Evolutionary conservation across 2,113 vertebrate species (phyloP).

Genomic region (Toxotes jaculatrix): DNA sequence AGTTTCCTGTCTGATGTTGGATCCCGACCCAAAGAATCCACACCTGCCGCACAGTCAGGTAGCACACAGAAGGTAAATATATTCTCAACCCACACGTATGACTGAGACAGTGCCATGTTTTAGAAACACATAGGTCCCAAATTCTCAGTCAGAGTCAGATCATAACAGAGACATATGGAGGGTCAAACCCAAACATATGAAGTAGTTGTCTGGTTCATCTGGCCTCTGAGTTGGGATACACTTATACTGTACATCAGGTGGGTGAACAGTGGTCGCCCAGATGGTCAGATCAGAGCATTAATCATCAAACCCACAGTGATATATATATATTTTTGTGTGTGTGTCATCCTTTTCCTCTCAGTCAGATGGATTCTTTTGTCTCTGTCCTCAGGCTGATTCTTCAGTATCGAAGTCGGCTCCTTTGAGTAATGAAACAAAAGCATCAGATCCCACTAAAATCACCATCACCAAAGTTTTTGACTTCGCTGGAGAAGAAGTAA

Average conservation of each 20-base stretch:
- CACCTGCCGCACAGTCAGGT: background rate
- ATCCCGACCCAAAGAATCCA: constrained; percentile 81
- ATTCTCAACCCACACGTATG: background rate
- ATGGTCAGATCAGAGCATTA: background rate
- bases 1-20: constrained; percentile 96
- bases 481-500: constrained; percentile 82
- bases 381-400: constrained; percentile 73
- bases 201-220: background rate
- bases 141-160: too few relatives aligned
- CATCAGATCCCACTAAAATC: constrained; percentile 69
- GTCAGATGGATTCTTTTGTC: constrained; percentile 61
- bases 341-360: background rate
- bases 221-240: background rate
- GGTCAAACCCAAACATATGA: too few relatives aligned
- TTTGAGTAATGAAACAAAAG: constrained; percentile 66
- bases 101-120: background rate
- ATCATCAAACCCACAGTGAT: background rate
- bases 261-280: background rate
- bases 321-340: background rate
- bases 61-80: constrained; percentile 44
- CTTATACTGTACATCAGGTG: too few relatives aligned
- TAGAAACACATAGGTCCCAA: background rate
- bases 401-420: constrained; percentile 25
- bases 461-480: constrained; percentile 65
- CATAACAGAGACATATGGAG: too few relatives aligned